Evolutionary conservation across 1,140 invertebrate species (phyloP), one percentile per base, ranked within the genome.

Genomic region (Dendroctonus ponderosae): DNA sequence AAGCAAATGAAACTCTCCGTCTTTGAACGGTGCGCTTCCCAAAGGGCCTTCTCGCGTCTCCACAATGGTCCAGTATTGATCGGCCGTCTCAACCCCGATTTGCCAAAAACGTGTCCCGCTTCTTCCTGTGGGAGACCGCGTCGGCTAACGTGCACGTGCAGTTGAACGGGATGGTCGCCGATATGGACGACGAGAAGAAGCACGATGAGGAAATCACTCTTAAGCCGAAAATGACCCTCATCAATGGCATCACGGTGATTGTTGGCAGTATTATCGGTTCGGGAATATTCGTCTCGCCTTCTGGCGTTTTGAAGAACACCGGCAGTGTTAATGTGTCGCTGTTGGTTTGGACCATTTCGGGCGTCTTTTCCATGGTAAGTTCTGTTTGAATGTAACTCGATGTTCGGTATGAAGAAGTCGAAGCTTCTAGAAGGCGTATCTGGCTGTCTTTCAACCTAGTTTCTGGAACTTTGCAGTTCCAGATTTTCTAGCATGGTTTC

Each of bases 201-300:
- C 52, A 44, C 5, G 51, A 64, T 8, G 52, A 54, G 37, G 62
- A 64, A 53, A 64, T 64, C 7, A 64, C 89, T 0, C 81, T 98
- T 0, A 94, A 97, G 77, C 91, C 94, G 7, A 97, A 96, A 81
- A 97, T 98, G 90, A 93, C 89, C 2, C 83, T 98, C 0, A 77
- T 96, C 9, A 97, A 97, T 78, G 95, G 95, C 0, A 87, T 92
- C 72, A 96, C 93, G 0, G 93, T 96, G 0, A 96, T 97, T 14
- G 64, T 66, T 54, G 95, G 95, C 1, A 94, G 92, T 67, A 97
- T 97, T 75, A 97, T 97, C 63, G 95, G 93, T 39, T 92, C 90
- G 4, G 95, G 95, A 0, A 97, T 98, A 75, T 98, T 98, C 79
- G 92, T 98, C 14, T 93, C 92, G 40, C 95, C 95, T 2, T 91